Evolutionary conservation across 2,888 invertebrate genomes (phyloP).

Genomic region (Drosophila monieri): DNA sequence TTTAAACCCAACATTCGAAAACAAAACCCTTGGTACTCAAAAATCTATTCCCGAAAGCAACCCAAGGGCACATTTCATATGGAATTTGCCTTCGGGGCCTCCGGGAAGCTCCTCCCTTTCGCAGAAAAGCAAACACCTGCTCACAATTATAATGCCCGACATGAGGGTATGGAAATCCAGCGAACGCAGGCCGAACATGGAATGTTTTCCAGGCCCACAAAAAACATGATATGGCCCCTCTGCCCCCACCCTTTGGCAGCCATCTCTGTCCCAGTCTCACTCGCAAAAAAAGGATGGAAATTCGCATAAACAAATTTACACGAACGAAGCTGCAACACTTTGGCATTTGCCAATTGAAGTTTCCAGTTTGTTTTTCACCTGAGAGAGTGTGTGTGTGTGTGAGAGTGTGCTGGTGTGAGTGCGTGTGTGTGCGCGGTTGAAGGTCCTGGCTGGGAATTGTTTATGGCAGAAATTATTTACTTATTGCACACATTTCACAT

Average conservation of each 20-base stretch:
- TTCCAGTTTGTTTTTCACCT: slow-evolving; percentile 30
- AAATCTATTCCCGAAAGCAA: background rate
- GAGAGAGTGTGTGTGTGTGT: slow-evolving; percentile 11
- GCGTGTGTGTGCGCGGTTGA: slow-evolving; percentile 5
- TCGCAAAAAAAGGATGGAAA: slow-evolving; percentile 47
- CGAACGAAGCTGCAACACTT: slow-evolving; percentile 62
- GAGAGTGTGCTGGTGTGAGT: slow-evolving; percentile 1
- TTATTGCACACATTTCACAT: slow-evolving; percentile 13
- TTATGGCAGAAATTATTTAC: slow-evolving; percentile 31
- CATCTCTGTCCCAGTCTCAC: background rate
- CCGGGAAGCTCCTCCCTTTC: background rate
- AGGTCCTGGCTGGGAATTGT: slow-evolving; percentile 25
- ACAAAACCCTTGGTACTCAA: background rate
- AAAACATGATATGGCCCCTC: slow-evolving; percentile 6
- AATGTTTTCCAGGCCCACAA: slow-evolving; percentile 36
- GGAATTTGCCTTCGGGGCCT: slow-evolving; percentile 1
- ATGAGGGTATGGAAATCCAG: slow-evolving; percentile 33
- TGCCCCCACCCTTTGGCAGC: background rate
- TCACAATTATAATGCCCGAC: slow-evolving; percentile 13
- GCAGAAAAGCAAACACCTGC: slow-evolving; percentile 13
- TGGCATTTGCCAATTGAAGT: slow-evolving; percentile 64
- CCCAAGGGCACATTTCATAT: background rate
- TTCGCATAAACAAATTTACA: slow-evolving; percentile 71
- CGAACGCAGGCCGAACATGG: slow-evolving; percentile 43
- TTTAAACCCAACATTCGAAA: background rate